Evolutionary conservation across 2,113 vertebrate genomes (phyloP).

Genomic region (Malurus cyaneus): DNA sequence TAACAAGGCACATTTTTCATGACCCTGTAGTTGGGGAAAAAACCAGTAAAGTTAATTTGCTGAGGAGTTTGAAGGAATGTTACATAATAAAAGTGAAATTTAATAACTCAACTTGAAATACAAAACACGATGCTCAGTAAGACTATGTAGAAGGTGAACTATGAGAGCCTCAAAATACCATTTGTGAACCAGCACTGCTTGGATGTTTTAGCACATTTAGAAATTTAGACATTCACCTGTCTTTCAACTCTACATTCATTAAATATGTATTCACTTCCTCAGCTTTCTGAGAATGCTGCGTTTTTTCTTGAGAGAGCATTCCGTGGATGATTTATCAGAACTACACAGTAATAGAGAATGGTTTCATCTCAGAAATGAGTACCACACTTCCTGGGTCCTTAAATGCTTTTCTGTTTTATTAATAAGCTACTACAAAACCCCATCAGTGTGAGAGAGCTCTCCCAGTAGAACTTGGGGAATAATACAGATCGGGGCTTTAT

Average conservation of each 20-base stretch:
- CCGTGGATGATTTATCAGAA: not conserved
- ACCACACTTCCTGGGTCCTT: not conserved
- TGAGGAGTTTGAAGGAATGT: not conserved
- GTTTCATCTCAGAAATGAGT: not conserved
- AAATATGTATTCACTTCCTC: not conserved
- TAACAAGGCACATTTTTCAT: slow-evolving; percentile 93
- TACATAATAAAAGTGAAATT: not conserved
- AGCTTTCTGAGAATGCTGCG: not conserved
- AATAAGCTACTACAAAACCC: not conserved
- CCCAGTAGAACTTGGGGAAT: not conserved
- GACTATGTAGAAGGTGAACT: not conserved
- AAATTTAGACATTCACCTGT: not conserved
- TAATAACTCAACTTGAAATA: not conserved
- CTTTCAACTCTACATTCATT: not conserved
- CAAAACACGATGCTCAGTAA: not conserved
- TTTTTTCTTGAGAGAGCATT: not conserved
- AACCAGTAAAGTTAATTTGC: not conserved
- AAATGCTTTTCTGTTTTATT: not conserved
- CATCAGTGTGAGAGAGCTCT: not conserved
- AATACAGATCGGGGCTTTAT: not conserved
- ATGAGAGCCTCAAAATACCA: not conserved
- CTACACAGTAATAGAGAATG: not conserved
- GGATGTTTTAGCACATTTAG: not conserved
- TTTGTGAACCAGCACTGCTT: not conserved
- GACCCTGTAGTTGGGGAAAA: slow-evolving; percentile 76